Evolutionary conservation across 2,797 vertebrate species (phyloP).

Genomic region (Hafferia zeledoni): DNA sequence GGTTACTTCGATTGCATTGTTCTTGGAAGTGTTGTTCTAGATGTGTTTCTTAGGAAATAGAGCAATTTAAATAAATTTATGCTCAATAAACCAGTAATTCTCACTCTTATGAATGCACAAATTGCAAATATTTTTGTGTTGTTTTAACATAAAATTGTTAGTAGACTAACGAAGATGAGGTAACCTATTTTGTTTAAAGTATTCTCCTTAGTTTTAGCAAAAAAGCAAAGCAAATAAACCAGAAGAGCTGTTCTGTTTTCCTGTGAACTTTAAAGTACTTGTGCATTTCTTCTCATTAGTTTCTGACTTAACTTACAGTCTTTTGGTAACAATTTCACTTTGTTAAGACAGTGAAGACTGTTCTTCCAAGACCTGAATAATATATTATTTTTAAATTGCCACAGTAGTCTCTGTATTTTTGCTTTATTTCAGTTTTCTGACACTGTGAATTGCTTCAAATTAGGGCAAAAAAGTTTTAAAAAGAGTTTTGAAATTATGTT

Average conservation of each 20-base stretch:
- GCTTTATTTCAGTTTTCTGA: not conserved
- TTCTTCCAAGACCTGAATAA: not conserved
- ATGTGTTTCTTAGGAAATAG: not conserved
- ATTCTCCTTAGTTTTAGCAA: not conserved
- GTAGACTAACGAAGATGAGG: not conserved
- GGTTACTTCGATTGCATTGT: rapidly evolving
- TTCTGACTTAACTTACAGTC: not conserved
- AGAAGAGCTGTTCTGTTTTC: not conserved
- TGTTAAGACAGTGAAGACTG: not conserved
- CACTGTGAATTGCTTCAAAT: not conserved
- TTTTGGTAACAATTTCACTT: not conserved
- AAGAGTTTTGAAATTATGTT: not conserved
- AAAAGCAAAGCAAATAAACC: not conserved
- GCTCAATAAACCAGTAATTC: not conserved
- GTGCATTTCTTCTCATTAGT: not conserved
- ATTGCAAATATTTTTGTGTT: not conserved
- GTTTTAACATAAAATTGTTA: not conserved
- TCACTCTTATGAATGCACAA: not conserved
- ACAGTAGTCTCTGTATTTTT: not conserved
- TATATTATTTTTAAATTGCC: not conserved
- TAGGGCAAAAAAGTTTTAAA: not conserved
- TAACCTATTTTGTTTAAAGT: not conserved
- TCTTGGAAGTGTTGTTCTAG: not conserved
- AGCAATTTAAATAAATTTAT: not conserved
- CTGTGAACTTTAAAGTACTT: not conserved